These are phyloP conservation scores for Cryptoprocta ferox DNA, from an alignment of 2,797 vertebrate species.

Conservation along the genomic window DNA sequence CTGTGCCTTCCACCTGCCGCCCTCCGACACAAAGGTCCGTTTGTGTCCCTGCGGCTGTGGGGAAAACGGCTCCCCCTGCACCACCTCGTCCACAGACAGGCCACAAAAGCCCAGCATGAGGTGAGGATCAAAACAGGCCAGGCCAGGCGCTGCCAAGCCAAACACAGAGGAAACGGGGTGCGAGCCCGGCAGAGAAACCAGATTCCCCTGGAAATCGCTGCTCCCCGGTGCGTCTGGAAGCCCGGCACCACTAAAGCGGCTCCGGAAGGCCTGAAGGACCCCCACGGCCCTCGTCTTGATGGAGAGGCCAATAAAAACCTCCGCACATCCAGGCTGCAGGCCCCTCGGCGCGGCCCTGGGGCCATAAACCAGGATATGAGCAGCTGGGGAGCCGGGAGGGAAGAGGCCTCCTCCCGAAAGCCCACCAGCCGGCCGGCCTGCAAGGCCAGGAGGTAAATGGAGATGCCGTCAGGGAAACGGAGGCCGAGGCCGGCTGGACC, in stretches of 20 bases:
- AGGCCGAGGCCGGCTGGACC: slow-evolving; percentile 71
- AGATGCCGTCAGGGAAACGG: slow-evolving; percentile 81
- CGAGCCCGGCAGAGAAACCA: slow-evolving; percentile 84
- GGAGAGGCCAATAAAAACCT: slow-evolving; percentile 89
- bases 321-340: slow-evolving; percentile 87
- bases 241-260: slow-evolving; percentile 85
- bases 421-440: slow-evolving; percentile 78
- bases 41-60: slow-evolving; percentile 72
- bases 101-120: slow-evolving; percentile 66
- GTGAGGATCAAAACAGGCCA: slow-evolving; percentile 61
- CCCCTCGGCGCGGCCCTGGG: slow-evolving; percentile 78
- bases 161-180: slow-evolving; percentile 82
- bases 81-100: slow-evolving; percentile 63
- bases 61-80: slow-evolving; percentile 42
- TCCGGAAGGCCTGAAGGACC: slow-evolving; percentile 87
- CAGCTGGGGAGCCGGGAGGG: slow-evolving; percentile 84
- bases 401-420: slow-evolving; percentile 84
- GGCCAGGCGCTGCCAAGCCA: slow-evolving; percentile 84
- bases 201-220: slow-evolving; percentile 84
- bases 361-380: slow-evolving; percentile 86
- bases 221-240: slow-evolving; percentile 84
- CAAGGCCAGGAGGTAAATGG: slow-evolving; percentile 80
- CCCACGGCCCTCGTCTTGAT: slow-evolving; percentile 86
- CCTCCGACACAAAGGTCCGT: slow-evolving; percentile 68
- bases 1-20: slow-evolving; percentile 79